Percentiles rank a stretch among this genome's conserved stretches.
phyloP scores from a whole-genome alignment of 2,113 vertebrate genomes.

The Scomber japonicus region DNA sequence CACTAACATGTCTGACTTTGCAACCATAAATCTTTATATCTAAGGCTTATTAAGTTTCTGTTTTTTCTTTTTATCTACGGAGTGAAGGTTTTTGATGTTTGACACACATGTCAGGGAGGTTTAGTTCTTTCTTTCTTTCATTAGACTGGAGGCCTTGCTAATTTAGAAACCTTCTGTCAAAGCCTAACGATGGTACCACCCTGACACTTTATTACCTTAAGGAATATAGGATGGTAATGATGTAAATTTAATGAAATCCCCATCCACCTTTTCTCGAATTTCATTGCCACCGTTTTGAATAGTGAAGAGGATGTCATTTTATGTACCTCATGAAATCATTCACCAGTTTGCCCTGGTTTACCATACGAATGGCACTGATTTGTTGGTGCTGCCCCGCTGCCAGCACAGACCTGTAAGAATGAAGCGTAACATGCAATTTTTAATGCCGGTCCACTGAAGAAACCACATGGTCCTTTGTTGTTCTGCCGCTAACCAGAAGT shows the following conservation, averaged over 20 bases:
- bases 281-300: slow-evolving; percentile 29
- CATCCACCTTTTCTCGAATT: slow-evolving; percentile 17
- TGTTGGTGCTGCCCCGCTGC: slow-evolving; percentile 19
- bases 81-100: slow-evolving; percentile 64
- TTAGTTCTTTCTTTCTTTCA: slow-evolving; percentile 53
- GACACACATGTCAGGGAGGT: slow-evolving; percentile 61
- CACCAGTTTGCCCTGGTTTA: slow-evolving; percentile 25
- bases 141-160: slow-evolving; percentile 49
- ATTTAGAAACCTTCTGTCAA: slow-evolving; percentile 74
- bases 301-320: slow-evolving; percentile 2
- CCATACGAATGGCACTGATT: slow-evolving; percentile 12
- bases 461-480: slow-evolving; percentile 66
- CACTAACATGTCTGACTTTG: slow-evolving; percentile 52
- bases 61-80: slow-evolving; percentile 36
- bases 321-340: slow-evolving; percentile 11
- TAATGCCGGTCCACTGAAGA: slow-evolving; percentile 22
- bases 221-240: slow-evolving; percentile 19
- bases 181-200: slow-evolving; percentile 4
- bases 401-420: slow-evolving; percentile 13
- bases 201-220: slow-evolving; percentile 49
- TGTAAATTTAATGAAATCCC: slow-evolving; percentile 40
- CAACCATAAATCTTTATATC: slow-evolving; percentile 70
- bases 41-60: slow-evolving; percentile 65
- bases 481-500: slow-evolving; percentile 58
- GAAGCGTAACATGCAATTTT: neutral